Conservation (phyloP, 2,797 vertebrate genomes). For the Aldrovandia affinis region DNA sequence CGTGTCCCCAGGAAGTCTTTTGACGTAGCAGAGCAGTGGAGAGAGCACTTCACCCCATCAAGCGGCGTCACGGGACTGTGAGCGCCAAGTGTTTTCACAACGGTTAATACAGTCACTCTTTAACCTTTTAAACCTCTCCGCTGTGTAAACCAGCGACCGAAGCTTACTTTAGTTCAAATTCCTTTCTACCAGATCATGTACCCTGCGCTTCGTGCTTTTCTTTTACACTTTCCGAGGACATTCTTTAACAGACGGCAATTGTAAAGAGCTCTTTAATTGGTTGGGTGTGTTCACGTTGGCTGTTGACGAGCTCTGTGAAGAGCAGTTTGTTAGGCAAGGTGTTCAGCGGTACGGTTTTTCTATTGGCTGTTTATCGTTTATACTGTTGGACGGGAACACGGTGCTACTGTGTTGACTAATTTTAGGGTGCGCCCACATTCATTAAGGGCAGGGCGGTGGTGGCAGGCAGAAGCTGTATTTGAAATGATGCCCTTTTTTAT, state of each 20-base stretch:
- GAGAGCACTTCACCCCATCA: not conserved
- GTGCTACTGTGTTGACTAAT: not conserved
- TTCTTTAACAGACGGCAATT: not conserved
- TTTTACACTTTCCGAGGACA: not conserved
- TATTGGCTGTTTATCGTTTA: not conserved
- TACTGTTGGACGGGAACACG: not conserved
- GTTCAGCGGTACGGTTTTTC: not conserved
- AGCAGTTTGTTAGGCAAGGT: not conserved
- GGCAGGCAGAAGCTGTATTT: no score
- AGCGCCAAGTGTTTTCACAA: not conserved
- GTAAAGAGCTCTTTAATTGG: not conserved
- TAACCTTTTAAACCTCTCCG: not conserved
- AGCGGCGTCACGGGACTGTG: not conserved
- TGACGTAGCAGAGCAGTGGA: not conserved
- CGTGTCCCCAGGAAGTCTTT: constrained; percentile 36
- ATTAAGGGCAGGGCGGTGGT: no score
- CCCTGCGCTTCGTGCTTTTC: not conserved
- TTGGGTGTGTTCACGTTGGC: not conserved
- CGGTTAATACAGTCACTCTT: not conserved
- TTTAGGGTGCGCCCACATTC: not conserved
- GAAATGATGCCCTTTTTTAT: no score
- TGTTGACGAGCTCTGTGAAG: not conserved
- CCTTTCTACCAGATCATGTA: constrained; percentile 4
- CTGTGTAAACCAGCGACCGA: not conserved
- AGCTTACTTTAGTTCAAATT: not conserved